Base-by-base conservation (phyloP, 2,797 vertebrate species). In the Crotalus adamanteus region DNA sequence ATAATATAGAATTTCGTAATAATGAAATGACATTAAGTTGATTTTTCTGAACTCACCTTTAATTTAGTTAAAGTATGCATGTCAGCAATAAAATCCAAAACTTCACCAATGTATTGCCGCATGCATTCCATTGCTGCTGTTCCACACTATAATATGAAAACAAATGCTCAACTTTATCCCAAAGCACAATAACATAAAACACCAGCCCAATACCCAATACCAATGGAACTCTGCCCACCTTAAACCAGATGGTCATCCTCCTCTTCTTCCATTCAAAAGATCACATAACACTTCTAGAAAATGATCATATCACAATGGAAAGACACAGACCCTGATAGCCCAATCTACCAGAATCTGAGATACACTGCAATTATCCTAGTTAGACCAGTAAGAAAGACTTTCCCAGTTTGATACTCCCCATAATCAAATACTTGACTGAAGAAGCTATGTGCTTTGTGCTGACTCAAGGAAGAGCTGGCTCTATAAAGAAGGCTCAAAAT, bases 71-170 rank as follows among this genome's bases (percentile, higher is more conserved):
- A 98, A 0, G 99, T 99, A 97, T 99, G 99, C 99, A 99, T 99
- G 96, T 99, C 99, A 28, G 99, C 99, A 96, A 99, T 99, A 97
- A 99, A 99, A 97, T 99, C 99, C 98, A 99, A 97, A 89, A 99
- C 97, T 91, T 99, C 99, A n/a, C 97, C 98, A 96, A 98, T 97
- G 95, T 99, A 99, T 37, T 99, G 99, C 93, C 99, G 98, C 98
- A 99, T 98, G 95, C 99, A 99, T 94, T 99, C 99, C 99, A 99
- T 99, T 14, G 99, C 99, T 53, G 99, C 99, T 28, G 99, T 99
- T 93, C 98, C 98, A 93, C 99, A 99, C 99, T 99, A 97, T 89
- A 97, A 97, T 9, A 96, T n/a, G 96, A 94, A 95, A 65, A 18
- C 0, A 37, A 83, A 47, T 2, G 42, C 42, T 96, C 55, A 57